A percentile compares a stretch with the other conserved stretches of the same genome.
phyloP scores from a whole-genome alignment of 2,797 vertebrate genomes.

The Nyctalus aviator region DNA sequence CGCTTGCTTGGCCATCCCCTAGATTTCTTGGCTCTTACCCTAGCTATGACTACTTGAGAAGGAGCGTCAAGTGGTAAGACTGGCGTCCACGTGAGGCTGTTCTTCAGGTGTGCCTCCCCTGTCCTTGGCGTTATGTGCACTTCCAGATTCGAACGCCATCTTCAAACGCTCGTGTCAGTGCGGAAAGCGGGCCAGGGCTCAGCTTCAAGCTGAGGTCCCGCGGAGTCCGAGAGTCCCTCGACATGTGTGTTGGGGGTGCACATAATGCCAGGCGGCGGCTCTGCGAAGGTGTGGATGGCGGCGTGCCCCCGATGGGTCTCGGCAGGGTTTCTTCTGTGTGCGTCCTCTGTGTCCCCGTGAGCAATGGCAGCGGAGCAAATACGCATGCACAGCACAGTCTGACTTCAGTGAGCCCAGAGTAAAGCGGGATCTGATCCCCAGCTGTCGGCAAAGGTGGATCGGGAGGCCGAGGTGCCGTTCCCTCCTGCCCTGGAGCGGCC shows the following conservation, averaged over 20 bases:
- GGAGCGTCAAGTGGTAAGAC: conserved; percentile 91
- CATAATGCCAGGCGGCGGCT: conserved; percentile 87
- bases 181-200: background rate
- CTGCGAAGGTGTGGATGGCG: conserved; percentile 85
- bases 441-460: background rate
- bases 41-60: conserved; percentile 92
- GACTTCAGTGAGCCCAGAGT: conserved; percentile 12
- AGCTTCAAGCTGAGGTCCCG: background rate
- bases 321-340: conserved; percentile 68
- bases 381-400: background rate
- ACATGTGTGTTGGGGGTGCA: conserved; percentile 69
- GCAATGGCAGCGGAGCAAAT: conserved; percentile 50
- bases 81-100: conserved; percentile 87
- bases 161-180: background rate
- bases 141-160: conserved; percentile 51
- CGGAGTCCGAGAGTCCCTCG: background rate
- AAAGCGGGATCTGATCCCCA: background rate
- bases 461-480: background rate
- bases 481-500: background rate
- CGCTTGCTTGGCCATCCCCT: conserved; percentile 89
- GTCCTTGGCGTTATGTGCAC: conserved; percentile 89
- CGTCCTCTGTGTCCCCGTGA: conserved; percentile 5
- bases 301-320: conserved; percentile 83
- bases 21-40: conserved; percentile 91
- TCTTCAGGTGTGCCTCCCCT: conserved; percentile 85